phyloP scores from a whole-genome alignment of 2,113 vertebrate species.

The Todiramphus saurophagus region DNA sequence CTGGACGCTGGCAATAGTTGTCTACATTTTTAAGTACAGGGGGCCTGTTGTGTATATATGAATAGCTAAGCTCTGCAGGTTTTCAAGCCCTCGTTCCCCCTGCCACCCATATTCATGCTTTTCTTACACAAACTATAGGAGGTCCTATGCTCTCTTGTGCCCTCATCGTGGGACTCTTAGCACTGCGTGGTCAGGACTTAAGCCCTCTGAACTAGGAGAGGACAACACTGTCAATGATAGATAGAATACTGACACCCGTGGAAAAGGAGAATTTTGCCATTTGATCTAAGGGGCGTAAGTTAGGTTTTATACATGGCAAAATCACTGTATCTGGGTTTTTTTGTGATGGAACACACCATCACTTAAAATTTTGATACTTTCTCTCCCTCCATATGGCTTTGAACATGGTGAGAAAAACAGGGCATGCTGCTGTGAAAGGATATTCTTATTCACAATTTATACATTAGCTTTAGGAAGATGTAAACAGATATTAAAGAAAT shows the following conservation, averaged over 20 bases:
- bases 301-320: background rate
- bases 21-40: background rate
- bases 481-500: background rate
- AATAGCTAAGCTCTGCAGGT: background rate
- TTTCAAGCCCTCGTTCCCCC: background rate
- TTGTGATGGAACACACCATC: background rate
- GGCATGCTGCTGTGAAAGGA: background rate
- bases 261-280: background rate
- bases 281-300: background rate
- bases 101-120: background rate
- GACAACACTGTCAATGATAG: background rate
- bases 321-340: background rate
- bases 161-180: background rate
- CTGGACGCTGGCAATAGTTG: background rate
- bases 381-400: background rate
- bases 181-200: background rate
- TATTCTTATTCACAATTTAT: background rate
- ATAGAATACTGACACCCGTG: background rate
- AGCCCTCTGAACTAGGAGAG: background rate
- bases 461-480: background rate
- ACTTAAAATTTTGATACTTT: background rate
- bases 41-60: background rate
- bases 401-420: background rate
- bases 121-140: background rate
- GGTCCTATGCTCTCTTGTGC: background rate